These are phyloP conservation scores for Drosophila nr. perissopoda DNA, from an alignment of 2,888 invertebrate genomes.

Conservation along the genomic window DNA sequence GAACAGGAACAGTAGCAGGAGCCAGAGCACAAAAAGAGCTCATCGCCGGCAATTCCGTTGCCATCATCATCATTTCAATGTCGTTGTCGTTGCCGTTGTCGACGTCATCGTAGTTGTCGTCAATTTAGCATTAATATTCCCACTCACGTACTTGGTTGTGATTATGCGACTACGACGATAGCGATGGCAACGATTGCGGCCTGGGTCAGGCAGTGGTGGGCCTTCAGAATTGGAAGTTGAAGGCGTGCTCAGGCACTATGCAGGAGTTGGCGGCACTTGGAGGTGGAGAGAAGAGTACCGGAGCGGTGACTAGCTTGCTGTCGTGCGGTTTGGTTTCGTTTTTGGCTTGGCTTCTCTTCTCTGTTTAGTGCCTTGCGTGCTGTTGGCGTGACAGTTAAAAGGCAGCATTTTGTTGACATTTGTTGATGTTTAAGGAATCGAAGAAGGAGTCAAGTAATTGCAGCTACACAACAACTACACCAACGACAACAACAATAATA, in stretches of 20 bases:
- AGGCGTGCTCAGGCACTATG: slow-evolving; percentile 16
- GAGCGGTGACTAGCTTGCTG: slow-evolving; percentile 30
- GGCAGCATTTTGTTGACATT: slow-evolving; percentile 78
- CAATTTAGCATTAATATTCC: slow-evolving; percentile 82
- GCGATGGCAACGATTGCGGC: slow-evolving; percentile 57
- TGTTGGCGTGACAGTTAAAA: slow-evolving; percentile 78
- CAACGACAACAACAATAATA: slow-evolving; percentile 23
- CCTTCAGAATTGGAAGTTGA: slow-evolving; percentile 49
- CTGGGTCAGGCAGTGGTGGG: slow-evolving; percentile 48
- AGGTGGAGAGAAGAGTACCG: not conserved
- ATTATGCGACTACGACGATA: slow-evolving; percentile 75
- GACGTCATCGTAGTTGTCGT: slow-evolving; percentile 69
- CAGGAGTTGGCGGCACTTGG: not conserved
- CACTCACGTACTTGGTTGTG: slow-evolving; percentile 82
- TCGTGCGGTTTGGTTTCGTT: slow-evolving; percentile 62
- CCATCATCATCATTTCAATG: slow-evolving; percentile 55
- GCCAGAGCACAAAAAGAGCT: slow-evolving; percentile 22
- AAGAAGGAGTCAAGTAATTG: slow-evolving; percentile 71
- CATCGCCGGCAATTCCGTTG: slow-evolving; percentile 31
- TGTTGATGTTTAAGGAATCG: slow-evolving; percentile 73
- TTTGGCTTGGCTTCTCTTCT: slow-evolving; percentile 46
- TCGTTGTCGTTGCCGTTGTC: slow-evolving; percentile 39
- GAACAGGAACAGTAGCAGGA: slow-evolving; percentile 7
- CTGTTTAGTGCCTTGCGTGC: slow-evolving; percentile 64
- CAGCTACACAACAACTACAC: slow-evolving; percentile 41